Evolutionary conservation across 2,888 invertebrate species (phyloP), one percentile per base, ranked within the genome.

Genomic region (Belgica antarctica): DNA sequence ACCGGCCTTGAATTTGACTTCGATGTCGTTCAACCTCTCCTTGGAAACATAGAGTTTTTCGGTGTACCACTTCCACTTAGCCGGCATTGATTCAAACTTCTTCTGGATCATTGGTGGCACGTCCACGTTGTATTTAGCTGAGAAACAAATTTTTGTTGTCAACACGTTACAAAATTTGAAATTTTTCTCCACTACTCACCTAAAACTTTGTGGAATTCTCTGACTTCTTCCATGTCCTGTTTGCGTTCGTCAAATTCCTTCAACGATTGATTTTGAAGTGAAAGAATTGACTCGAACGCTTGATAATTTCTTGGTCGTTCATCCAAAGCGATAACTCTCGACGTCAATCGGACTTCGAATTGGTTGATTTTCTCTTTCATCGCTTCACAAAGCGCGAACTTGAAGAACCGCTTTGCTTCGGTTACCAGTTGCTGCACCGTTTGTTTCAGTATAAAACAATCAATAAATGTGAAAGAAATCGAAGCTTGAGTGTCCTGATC

Each of bases 401-500:
- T 88, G 72, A 94, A 82, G n/a, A n/a, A n/a, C n/a, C n/a, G 74
- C 87, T 86, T n/a, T 84, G 83, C 80, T 93, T 92, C 94, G 72
- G 86, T 82, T 27, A 87, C 82, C 74, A 94, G 94, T 76, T 90
- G 90, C 3, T 86, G 85, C 62, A 94, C 87, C 0, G 90, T 83
- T 73, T 86, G 86, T 78, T 94, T 94, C 71, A 96, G 78, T 66
- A 86, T 84, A 71, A 86, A 84, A 62, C 90, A 89, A 79, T 93
- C 90, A n/a, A 95, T 82, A 47, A 90, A 84, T 24, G 92, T 83
- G 76, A 94, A 94, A 77, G 92, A 87, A 1, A 94, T 88, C 76
- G 86, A 86, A 68, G 87, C 85, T 27, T 90, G 82, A 1, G 90
- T 88, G 75, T 94, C 94, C 77, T 89, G 88, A 71, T 88, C 85